Evolutionary conservation across 1,140 invertebrate species (phyloP).

Genomic region (Drosophila insularis): DNA sequence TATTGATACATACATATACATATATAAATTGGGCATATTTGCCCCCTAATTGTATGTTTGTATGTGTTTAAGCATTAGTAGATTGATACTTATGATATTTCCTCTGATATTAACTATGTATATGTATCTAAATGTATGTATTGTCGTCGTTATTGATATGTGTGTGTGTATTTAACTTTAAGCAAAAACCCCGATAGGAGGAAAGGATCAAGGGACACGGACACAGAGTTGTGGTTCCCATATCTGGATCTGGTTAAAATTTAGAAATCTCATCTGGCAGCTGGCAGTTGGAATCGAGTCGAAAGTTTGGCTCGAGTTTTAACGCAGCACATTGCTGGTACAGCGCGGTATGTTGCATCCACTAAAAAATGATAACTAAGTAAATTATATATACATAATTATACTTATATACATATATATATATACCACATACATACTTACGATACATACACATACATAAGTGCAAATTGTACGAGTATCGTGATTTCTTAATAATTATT

Average conservation of each 20-base stretch:
- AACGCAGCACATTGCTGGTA: conserved; percentile 47
- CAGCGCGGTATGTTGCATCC: conserved; percentile 79
- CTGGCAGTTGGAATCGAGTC: conserved; percentile 33
- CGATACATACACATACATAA: conserved; percentile 36
- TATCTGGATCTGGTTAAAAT: conserved; percentile 25
- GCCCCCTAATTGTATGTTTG: conserved; percentile 23
- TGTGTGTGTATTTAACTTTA: conserved; percentile 47
- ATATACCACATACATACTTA: conserved; percentile 43
- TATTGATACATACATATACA: conserved; percentile 30
- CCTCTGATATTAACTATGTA: conserved; percentile 58
- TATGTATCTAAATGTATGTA: conserved; percentile 2
- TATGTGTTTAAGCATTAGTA: conserved; percentile 53
- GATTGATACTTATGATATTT: conserved; percentile 65
- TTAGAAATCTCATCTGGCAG: conserved; percentile 65
- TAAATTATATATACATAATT: conserved; percentile 49
- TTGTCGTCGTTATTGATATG: conserved; percentile 71
- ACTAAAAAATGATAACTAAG: conserved; percentile 74
- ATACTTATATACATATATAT: conserved; percentile 26
- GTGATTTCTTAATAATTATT: conserved; percentile 10
- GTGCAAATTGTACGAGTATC: conserved; percentile 20
- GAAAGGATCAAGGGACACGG: no score
- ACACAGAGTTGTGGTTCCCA: conserved; percentile 27
- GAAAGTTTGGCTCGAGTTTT: not conserved
- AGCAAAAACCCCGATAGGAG: not conserved
- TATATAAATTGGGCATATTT: conserved; percentile 35